A percentile compares a stretch with the other conserved stretches of the same genome.
Conservation (phyloP, 2,797 vertebrate genomes). For the Carduelis carduelis region DNA sequence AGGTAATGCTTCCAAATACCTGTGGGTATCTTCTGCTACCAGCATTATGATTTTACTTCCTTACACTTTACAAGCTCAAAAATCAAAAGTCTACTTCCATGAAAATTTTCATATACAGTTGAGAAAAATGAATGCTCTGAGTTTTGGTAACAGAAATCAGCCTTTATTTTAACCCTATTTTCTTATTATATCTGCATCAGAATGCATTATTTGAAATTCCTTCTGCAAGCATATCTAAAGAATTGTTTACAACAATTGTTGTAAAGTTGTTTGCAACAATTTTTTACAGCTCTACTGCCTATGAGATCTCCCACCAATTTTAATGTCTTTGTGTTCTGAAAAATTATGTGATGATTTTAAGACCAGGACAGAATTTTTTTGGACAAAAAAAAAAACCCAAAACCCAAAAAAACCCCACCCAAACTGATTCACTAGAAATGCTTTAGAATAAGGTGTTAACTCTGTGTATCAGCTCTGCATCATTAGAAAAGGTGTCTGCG, state of each 20-base stretch:
- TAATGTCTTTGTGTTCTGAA: neutral
- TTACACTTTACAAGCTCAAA: neutral
- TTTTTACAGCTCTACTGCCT: neutral
- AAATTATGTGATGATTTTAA: neutral
- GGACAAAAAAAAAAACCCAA: neutral
- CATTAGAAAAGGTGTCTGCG: neutral
- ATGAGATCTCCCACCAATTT: neutral
- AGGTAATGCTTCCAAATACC: neutral
- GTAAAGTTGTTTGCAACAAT: neutral
- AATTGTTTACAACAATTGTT: neutral
- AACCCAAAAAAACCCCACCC: rapidly evolving
- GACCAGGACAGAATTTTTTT: neutral
- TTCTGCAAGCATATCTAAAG: neutral
- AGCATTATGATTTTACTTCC: neutral
- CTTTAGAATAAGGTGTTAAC: neutral
- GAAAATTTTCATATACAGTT: neutral
- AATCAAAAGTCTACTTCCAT: neutral
- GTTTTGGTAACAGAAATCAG: neutral
- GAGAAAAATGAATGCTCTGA: neutral
- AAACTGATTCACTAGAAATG: neutral
- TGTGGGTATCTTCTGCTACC: neutral
- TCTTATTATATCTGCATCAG: neutral
- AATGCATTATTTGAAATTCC: neutral
- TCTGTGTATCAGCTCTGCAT: neutral
- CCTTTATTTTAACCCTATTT: neutral